Evolutionary conservation across 2,113 vertebrate genomes (phyloP), one percentile per base, ranked within the genome.

Genomic region (Paramormyrops kingsleyae): DNA sequence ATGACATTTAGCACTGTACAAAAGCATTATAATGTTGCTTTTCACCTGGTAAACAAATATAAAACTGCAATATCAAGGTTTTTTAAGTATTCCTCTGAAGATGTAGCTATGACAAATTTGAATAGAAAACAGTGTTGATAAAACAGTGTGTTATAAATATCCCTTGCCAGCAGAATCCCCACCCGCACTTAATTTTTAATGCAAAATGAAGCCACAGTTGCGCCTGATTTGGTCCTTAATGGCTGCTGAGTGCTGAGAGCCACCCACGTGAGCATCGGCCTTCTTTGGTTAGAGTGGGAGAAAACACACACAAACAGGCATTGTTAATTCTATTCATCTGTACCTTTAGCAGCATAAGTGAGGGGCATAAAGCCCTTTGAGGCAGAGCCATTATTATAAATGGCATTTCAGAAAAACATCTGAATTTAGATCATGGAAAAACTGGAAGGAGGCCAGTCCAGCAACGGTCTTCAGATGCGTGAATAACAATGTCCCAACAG

Each of bases 241-340:
- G 31, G 7, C 17, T 15, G 27, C 19, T 39, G 70, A 52, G 70
- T 44, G 49, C 31, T 21, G 31, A 5, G 35, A 7, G 47, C 8
- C 88, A 53, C 88, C 74, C 74, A 89, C 74, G 27, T 52, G 19
- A 52, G 70, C 35, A 62, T 74, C 21, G 62, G 62, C 66, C 27
- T 77, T 31, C 44, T 80, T 80, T 77, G 49, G 88, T 62, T 50
- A 46, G 7, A 50, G 66, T 88, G n/a, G 46, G 31, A 47, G 49
- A 80, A 88, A 50, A n/a, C 47, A 49, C 31, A 80, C 74, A 84
- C 83, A 84, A 44, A 84, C 83, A 46, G 87, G 49, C 49, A 56
- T 44, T 89, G 50, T 44, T 39, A 31, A n/a, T 31, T 21, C 44
- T 39, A 77, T 83, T 83, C 88, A 83, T 83, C 47, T 8, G 52